Base-by-base conservation (phyloP, 2,888 invertebrate genomes). In the Mythimna loreyi region DNA sequence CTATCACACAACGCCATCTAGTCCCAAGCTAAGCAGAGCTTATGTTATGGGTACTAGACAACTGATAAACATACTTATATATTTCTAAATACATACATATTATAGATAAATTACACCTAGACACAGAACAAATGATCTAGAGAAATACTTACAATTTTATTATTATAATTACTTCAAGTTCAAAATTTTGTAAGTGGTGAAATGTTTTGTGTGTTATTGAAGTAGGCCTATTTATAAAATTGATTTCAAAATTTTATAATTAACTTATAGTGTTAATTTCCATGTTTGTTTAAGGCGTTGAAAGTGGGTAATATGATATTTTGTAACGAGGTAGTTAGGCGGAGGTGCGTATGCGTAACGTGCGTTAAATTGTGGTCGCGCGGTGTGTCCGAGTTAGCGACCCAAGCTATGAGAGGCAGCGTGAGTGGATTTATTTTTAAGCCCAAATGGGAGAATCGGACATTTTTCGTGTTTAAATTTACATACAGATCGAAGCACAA, bases 281-380 rank as follows among this genome's bases (percentile, higher is more conserved):
- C 55, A 74, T 78, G 57, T 75, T 83, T 71, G 53, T 58, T 62
- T 58, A 66, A 70, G 36, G 61, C 45, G 57, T 73, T 62, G 63
- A 47, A 58, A 66, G 67, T 59, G 47, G 62, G 67, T 73, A 68
- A 65, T 64, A 52, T 73, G 40, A 40, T 71, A 70, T 85, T 78
- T 76, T 70, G 78, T 70, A 84, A 82, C 55, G 16, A 58, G 30
- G 55, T 52, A 9, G 59, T 52, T 58, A 53, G 58, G 21, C 23
- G 23, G 28, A 56, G 55, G 65, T 69, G 69, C 53, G 61, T 67
- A 67, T 68, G 75, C 65, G 75, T 71, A 83, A 78, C 53, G 43
- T 45, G 72, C 73, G 71, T 78, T 68, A 71, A 75, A 80, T 81
- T 43, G 72, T 73, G 30, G 70, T 80, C 68, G 63, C 61, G 47